Evolutionary conservation across 1,140 invertebrate genomes (phyloP), one percentile per base, ranked within the genome.

Genomic region (Drosophila malerkotliana): DNA sequence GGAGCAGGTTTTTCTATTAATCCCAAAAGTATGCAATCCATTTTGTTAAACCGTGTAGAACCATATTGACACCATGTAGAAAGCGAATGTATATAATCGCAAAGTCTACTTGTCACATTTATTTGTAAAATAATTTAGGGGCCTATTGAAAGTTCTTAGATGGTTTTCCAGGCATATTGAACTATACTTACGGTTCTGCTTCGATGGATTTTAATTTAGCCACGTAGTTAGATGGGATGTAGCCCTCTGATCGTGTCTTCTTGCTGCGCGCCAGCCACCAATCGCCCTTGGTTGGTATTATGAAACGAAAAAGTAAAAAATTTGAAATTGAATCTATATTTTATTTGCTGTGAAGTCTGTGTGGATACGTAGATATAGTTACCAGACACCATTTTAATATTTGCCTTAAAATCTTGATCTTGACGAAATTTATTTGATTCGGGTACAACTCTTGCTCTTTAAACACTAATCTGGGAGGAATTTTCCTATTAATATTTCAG

Each of bases 141-240:
- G 1, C 5, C 4, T 28, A 28, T 28, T 21, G 21, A 21, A 21
- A 21, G 21, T 21, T 21, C 26, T 28, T 28, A 28, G 4, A 28
- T 7, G 26, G 5, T 6, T 28, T 5, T 28, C 26, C 26, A 28
- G 26, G 24, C 0, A 60, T 59, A 15, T 1, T 21, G 21, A 67
- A 24, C 21, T 37, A 1, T 67, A 95, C 97, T 98, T 95, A 99
- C 98, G 98, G 98, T 95, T 99, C 98, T 79, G 99, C 98, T 94
- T 99, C 98, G 90, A 99, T 99, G 69, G 98, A 99, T 93, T 99
- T 98, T 85, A 99, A 93, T 93, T 98, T 98, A 77, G 99, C 99
- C 71, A 99, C 98, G 95, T 99, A 99, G 93, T 99, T 99, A 55
- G 98, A 99, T 80, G 99, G 99, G 93, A 99, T 99, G 93, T 99